These are phyloP conservation scores for Hyperoplus immaculatus DNA, from an alignment of 2,797 vertebrate genomes.

Conservation along the genomic window DNA sequence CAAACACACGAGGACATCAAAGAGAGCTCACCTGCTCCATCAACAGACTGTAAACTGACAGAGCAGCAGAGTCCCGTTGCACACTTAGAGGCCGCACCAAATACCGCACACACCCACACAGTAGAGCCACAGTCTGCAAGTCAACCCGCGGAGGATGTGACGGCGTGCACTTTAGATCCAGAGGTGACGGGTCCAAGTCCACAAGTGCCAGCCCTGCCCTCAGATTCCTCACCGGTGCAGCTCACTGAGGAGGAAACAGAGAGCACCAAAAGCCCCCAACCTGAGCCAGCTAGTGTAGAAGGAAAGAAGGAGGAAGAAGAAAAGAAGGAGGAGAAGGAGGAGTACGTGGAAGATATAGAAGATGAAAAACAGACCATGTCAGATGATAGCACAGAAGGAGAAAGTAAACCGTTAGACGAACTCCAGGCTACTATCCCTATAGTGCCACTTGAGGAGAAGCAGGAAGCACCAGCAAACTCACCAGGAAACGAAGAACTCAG, in stretches of 20 bases:
- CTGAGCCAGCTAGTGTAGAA: constrained; percentile 28
- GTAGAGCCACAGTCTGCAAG: constrained; percentile 36
- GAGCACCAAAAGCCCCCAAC: constrained; percentile 10
- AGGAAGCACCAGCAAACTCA: constrained; percentile 10
- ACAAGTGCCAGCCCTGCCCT: constrained; percentile 58
- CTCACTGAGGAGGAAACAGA: constrained; percentile 26
- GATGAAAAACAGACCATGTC: constrained; percentile 20
- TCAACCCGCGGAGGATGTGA: constrained; percentile 27
- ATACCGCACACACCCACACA: constrained; percentile 38
- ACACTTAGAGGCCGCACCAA: constrained; percentile 27
- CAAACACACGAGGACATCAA: constrained; percentile 43
- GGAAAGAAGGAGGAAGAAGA: constrained; percentile 13
- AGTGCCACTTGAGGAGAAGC: constrained; percentile 15
- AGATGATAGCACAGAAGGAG: constrained; percentile 20
- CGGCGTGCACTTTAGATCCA: constrained; percentile 52
- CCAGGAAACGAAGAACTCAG: constrained; percentile 26
- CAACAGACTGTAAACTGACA: constrained; percentile 46
- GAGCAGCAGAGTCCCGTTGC: constrained; percentile 51
- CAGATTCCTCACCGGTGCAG: constrained; percentile 31
- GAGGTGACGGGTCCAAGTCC: constrained; percentile 40
- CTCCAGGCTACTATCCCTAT: constrained; percentile 4
- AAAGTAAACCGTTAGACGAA: constrained; percentile 24
- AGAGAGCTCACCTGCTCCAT: constrained; percentile 32
- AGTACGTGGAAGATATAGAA: background rate
- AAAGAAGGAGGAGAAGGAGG: background rate